Evolutionary conservation across 2,797 vertebrate genomes (phyloP).

Genomic region (Valencia hispanica): DNA sequence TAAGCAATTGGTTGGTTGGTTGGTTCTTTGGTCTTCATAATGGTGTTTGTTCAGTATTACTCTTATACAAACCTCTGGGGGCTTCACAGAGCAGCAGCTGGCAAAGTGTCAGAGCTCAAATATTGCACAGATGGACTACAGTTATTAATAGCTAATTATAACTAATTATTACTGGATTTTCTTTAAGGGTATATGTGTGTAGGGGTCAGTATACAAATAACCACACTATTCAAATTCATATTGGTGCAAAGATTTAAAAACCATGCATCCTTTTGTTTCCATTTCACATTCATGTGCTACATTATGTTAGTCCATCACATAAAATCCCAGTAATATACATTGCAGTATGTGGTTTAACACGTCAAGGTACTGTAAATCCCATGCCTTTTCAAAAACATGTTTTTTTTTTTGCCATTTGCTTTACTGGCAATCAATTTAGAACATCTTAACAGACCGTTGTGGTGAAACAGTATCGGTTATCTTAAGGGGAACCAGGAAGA

Average conservation of each 20-base stretch:
- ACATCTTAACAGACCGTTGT: constrained; percentile 26
- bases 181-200: too few relatives aligned
- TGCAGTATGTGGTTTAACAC: too few relatives aligned
- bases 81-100: too few relatives aligned
- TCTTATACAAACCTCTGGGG: too few relatives aligned
- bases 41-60: too few relatives aligned
- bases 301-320: neutral
- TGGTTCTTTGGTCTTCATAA: too few relatives aligned
- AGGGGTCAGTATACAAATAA: neutral
- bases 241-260: neutral
- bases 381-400: too few relatives aligned
- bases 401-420: neutral
- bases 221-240: neutral
- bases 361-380: too few relatives aligned
- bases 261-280: too few relatives aligned
- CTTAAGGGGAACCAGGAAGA: constrained; percentile 25
- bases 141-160: neutral
- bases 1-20: too few relatives aligned
- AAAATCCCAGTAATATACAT: neutral
- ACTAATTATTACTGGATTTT: neutral
- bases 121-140: too few relatives aligned
- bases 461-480: constrained; percentile 47
- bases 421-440: constrained; percentile 29
- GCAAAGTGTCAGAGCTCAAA: neutral
- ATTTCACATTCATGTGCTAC: neutral